Base-by-base conservation (phyloP, 2,797 vertebrate genomes). In the Hyperoplus lanceolatus region DNA sequence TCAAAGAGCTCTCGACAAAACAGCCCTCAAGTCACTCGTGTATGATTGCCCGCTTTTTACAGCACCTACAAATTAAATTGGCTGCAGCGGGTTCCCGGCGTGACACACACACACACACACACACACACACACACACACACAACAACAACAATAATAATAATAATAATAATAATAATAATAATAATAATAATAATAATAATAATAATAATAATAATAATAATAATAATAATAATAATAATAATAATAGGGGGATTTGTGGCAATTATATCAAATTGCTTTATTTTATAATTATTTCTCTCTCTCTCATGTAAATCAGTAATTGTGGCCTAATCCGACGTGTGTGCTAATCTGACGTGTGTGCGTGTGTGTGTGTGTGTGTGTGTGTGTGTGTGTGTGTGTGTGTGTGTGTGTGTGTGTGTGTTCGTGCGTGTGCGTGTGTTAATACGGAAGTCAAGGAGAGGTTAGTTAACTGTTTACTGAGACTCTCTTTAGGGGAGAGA, bases 1-100 rank as follows among this genome's bases (percentile, higher is more conserved):
- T 87, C 90, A 92, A 90, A 92, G 84, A 83, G 87, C 79, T 93
- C 88, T 82, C 79, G 50, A 83, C 83, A 89, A 91, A 88, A 92
- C 90, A 93, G 86, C 89, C 87, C 89, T 89, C 84, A 80, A 91
- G 86, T 91, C 87, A 86, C 83, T 85, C 53, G 79, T 77, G 76
- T 80, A 54, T 90, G 90, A 91, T 79, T 92, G 86, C 59, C 85
- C 88, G 83, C 75, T 86, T 90, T 90, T 79, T 87, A 77, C 81
- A 53, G 77, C 73, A 81, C 75, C 81, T 84, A 81, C 79, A 81
- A 83, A 90, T 89, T 79, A 77, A 89, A 89, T 79, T 80, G 79
- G 48, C 38, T 16, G 53, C 79, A 79, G 71, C 59, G 66, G 51
- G 68, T 76, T 53, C 48, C 55, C 55, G 50, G 13, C 58, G n/a